phyloP scores from a whole-genome alignment of 2,113 vertebrate genomes.

The Echinops telfairi region DNA sequence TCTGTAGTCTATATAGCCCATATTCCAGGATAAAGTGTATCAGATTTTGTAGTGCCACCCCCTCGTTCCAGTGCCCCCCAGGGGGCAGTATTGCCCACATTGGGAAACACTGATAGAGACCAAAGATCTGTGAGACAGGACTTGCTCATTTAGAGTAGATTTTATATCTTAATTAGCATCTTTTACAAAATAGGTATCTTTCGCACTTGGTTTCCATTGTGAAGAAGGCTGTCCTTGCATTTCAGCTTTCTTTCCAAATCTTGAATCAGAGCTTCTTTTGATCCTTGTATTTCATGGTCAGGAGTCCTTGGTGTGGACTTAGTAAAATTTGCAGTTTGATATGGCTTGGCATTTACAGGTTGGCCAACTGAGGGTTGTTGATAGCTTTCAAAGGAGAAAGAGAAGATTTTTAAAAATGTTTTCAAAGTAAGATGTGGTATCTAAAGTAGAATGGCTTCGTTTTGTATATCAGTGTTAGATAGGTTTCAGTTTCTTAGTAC shows the following conservation, averaged over 20 bases:
- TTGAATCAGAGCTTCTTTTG: constrained; percentile 97
- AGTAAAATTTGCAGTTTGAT: constrained; percentile 74
- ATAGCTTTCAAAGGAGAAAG: constrained; percentile 84
- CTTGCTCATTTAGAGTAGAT: constrained; percentile 40
- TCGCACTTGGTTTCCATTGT: constrained; percentile 93
- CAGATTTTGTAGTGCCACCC: too few species aligned
- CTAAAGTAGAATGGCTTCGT: constrained; percentile 39
- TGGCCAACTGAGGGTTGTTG: constrained; percentile 93
- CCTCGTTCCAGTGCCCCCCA: too few species aligned
- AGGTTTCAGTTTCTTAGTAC: constrained; percentile 30
- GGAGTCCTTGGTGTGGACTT: constrained; percentile 90
- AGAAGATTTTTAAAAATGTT: constrained; percentile 4
- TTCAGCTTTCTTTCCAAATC: constrained; percentile 96
- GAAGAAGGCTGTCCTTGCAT: constrained; percentile 93
- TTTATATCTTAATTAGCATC: constrained; percentile 54
- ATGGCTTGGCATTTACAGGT: constrained; percentile 81
- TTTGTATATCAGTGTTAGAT: constrained; percentile 50
- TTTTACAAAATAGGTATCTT: constrained; percentile 58
- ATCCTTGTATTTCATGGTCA: constrained; percentile 96
- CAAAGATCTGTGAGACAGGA: constrained; percentile 25
- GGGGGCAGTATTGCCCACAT: too few species aligned
- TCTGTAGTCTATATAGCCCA: too few species aligned
- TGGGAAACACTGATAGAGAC: not conserved
- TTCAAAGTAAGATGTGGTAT: not conserved
- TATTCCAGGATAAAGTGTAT: too few species aligned